Evolutionary conservation across 2,888 invertebrate species (phyloP), one percentile per base, ranked within the genome.

Genomic region (Gandaritis pyraliata): DNA sequence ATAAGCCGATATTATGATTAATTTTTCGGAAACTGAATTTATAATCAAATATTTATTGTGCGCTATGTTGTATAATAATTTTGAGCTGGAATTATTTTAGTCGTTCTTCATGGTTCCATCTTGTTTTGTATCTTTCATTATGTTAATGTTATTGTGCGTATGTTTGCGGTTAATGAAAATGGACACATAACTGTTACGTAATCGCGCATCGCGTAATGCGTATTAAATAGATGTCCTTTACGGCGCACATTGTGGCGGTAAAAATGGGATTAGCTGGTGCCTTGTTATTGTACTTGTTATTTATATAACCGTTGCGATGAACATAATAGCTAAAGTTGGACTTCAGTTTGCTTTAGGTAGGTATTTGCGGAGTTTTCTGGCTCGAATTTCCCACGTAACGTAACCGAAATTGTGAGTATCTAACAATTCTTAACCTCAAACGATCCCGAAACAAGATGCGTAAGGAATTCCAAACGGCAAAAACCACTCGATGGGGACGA

Each of bases 401-500:
- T 72, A 69, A 65, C 57, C 59, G 59, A 72, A 72, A 73, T 72
- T 66, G 56, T 70, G 70, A 70, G 73, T 72, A 71, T 74, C 76
- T 75, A 72, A 75, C 75, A 70, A 72, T 69, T 73, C 70, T 72
- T 72, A 75, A 77, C 72, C 75, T 74, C 78, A 85, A 84, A 81
- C 80, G 78, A 81, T 81, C 83, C 82, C 83, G 82, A 86, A 85
- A 83, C 83, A 78, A 87, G 86, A 87, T 85, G 86, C 86, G 86
- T 84, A 85, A 86, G 86, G 86, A 87, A 88, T 90, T 78, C 86
- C 82, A 80, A 87, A 85, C 85, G 85, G 86, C 87, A 88, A 88
- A 89, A 88, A 88, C 88, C 81, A 82, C 86, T 85, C 86, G 86
- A 87, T 86, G 85, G 86, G 87, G 85, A 86, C 87, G 89, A 88